Conservation (phyloP, 2,113 vertebrate species). For the Mohoua ochrocephala region DNA sequence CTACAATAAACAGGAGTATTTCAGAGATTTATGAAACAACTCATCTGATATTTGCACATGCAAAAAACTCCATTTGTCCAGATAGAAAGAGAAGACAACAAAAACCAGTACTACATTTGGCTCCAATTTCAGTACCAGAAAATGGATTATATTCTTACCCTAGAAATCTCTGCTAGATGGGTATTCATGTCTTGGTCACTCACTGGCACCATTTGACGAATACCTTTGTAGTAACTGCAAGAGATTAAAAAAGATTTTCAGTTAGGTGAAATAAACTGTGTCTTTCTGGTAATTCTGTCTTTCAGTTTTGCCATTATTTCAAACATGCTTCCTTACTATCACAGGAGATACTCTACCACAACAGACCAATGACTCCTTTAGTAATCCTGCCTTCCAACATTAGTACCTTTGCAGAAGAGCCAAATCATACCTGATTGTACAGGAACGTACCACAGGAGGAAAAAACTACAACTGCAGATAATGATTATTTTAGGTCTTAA, state of each 20-base stretch:
- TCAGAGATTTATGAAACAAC: not conserved
- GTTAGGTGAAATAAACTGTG: not conserved
- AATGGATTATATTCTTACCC: slow-evolving; percentile 78
- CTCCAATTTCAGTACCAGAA: not conserved
- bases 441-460: not conserved
- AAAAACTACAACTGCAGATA: not conserved
- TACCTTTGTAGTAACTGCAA: slow-evolving; percentile 92
- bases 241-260: not conserved
- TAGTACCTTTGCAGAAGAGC: not conserved
- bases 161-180: slow-evolving; percentile 94
- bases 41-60: not conserved
- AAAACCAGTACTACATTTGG: not conserved
- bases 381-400: not conserved
- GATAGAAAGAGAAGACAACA: not conserved
- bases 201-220: slow-evolving; percentile 93
- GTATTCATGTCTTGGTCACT: slow-evolving; percentile 99
- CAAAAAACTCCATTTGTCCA: not conserved
- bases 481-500: not conserved
- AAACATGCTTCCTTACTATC: not conserved
- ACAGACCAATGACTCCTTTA: not conserved
- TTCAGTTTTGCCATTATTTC: not conserved
- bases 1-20: not conserved
- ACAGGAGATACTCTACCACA: not conserved
- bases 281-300: not conserved
- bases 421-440: not conserved